Evolutionary conservation across 2,888 invertebrate species (phyloP), one percentile per base, ranked within the genome.

Genomic region (Scaptomyza cyrtandrae): DNA sequence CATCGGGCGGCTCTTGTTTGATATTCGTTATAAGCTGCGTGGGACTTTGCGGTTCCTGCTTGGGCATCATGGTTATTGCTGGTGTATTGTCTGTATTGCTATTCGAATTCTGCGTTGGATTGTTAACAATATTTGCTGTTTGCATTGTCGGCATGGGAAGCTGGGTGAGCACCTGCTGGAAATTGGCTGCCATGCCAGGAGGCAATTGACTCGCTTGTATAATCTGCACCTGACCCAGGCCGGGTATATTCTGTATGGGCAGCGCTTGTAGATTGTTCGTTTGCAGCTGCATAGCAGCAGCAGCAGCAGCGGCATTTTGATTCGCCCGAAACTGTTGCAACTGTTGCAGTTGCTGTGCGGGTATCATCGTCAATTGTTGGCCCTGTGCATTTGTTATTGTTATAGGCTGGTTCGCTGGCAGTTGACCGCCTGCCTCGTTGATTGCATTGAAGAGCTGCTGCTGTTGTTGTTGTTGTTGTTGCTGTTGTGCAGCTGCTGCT

Each of bases 291-390:
- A 92, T 91, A 6, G 80, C 78, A 88, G 88, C 70, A 9, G 78
- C 50, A 6, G 80, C 78, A 88, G 88, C 70, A 9, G 78, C 50
- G 0, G 75, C 59, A 59, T 76, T 74, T 39, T 90, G 88, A 43
- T 90, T 75, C 1, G 78, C 78, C 0, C 78, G 57, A 7, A 73
- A 43, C 11, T 78, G 75, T n/a, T 75, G 90, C 68, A 92, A 81
- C 71, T 91, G 91, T 55, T 94, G 94, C 78, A 94, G 90, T 56
- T 94, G 93, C 14, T 94, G 93, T 1, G 95, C 94, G 10, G 97
- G 97, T 89, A 97, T 97, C 56, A 97, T 95, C 6, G 97, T 97
- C 78, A 97, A 94, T 89, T 97, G 97, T 89, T 97, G 97, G 0
- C 95, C 96, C 85, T 94, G 94, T 2, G 95, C 95, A 66, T 95